These are phyloP conservation scores for Odocoileus virginianus DNA, from an alignment of 2,113 vertebrate species.

Conservation along the genomic window DNA sequence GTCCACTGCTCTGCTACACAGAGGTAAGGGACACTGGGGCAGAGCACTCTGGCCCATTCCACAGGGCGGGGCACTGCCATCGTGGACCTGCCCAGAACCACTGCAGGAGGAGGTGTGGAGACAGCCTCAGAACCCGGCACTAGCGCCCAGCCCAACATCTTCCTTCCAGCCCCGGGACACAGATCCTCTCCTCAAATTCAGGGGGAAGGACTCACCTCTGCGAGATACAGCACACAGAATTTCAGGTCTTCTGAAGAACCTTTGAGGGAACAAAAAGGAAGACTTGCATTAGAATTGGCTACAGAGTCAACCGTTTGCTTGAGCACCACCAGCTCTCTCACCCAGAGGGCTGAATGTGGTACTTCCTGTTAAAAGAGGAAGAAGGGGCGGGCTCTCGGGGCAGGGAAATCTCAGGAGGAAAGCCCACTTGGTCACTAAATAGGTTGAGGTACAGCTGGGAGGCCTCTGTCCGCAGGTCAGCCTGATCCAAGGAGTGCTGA, in stretches of 20 bases:
- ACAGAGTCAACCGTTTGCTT: not conserved
- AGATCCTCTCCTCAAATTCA: not conserved
- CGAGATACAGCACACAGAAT: conserved; percentile 87
- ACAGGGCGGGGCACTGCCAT: not conserved
- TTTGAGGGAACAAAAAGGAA: conserved; percentile 45
- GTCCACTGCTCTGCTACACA: not conserved
- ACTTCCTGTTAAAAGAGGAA: not conserved
- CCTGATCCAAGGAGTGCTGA: not conserved
- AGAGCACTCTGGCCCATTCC: not conserved
- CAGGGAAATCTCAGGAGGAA: not conserved
- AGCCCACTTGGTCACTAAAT: not conserved
- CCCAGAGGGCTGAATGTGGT: not conserved
- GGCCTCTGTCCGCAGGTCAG: not conserved
- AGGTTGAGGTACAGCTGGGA: not conserved
- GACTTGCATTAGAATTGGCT: conserved; percentile 3
- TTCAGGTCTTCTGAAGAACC: conserved; percentile 86
- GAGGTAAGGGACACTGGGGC: not conserved
- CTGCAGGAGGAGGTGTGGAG: not conserved
- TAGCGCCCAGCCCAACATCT: not conserved
- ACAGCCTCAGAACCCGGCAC: not conserved
- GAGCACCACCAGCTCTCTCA: not conserved
- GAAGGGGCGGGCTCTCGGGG: not conserved
- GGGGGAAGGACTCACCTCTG: conserved; percentile 81
- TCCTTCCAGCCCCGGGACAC: not conserved
- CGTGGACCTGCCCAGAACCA: not conserved